phyloP scores from a whole-genome alignment of 2,888 invertebrate species.

The Caenorhabditis uteleia region DNA sequence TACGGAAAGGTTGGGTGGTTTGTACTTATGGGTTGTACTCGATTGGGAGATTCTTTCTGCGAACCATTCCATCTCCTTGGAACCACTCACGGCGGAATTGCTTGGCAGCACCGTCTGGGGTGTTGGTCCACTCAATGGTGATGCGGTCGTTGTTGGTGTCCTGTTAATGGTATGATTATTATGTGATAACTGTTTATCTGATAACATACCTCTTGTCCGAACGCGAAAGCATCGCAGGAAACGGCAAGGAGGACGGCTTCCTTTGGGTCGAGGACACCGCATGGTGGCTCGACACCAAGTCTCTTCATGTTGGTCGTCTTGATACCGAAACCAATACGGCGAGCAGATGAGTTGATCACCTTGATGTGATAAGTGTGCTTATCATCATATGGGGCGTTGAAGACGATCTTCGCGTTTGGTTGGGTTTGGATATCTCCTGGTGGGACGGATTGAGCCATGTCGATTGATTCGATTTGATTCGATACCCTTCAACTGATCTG shows the following conservation, averaged over 20 bases:
- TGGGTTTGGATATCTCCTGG: conserved; percentile 53
- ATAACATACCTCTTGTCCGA: conserved; percentile 37
- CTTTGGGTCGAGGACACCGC: conserved; percentile 58
- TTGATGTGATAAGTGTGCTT: conserved; percentile 58
- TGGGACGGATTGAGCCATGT: conserved; percentile 53
- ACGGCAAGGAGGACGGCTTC: conserved; percentile 40
- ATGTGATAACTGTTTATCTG: no score
- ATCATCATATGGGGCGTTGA: conserved; percentile 58
- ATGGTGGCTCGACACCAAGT: conserved; percentile 52
- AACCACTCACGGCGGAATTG: no score
- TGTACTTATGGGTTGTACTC: no score
- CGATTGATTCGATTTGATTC: no score
- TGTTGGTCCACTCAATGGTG: no score
- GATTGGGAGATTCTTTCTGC: no score
- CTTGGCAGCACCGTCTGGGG: no score
- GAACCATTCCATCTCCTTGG: no score
- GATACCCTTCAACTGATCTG: no score
- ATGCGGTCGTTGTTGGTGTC: no score
- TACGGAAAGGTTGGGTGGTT: no score
- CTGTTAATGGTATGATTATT: no score
- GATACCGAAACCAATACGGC: conserved; percentile 55
- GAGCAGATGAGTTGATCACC: conserved; percentile 52
- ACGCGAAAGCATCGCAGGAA: conserved; percentile 36
- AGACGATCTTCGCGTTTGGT: conserved; percentile 54
- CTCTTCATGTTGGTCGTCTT: conserved; percentile 60